phyloP scores from a whole-genome alignment of 2,888 invertebrate species.

The Biston stratarius region DNA sequence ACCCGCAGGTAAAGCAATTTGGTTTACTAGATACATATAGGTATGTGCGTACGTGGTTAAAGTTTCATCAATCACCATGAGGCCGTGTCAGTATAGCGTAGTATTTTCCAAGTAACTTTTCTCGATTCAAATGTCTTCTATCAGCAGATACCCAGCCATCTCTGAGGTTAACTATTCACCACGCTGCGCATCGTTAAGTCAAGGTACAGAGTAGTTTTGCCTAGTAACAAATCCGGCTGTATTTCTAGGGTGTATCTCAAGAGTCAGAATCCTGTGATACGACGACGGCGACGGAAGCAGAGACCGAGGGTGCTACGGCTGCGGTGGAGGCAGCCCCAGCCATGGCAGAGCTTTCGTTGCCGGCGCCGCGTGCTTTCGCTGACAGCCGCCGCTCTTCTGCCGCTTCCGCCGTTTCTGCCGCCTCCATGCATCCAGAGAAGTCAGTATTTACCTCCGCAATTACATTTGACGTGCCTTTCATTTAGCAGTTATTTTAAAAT shows the following conservation, averaged over 20 bases:
- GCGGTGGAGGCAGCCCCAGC: conserved; percentile 79
- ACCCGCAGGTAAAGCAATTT: conserved; percentile 61
- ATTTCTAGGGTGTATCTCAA: conserved; percentile 50
- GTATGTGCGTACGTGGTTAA: not conserved
- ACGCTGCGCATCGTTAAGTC: not conserved
- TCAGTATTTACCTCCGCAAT: conserved; percentile 46
- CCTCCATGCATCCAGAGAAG: conserved; percentile 79
- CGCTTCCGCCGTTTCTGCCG: conserved; percentile 78
- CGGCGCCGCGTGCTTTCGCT: conserved; percentile 92
- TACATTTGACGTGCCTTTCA: not conserved
- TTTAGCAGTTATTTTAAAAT: not conserved
- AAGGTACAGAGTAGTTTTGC: not conserved
- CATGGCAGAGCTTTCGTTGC: conserved; percentile 73
- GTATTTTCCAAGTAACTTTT: too few species aligned
- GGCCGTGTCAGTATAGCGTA: too few species aligned
- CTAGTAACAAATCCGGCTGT: not conserved
- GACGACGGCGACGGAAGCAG: conserved; percentile 47
- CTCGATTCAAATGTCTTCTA: too few species aligned
- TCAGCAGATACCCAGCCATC: too few species aligned
- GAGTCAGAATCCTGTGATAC: conserved; percentile 63
- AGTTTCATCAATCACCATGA: too few species aligned
- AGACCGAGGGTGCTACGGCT: conserved; percentile 34
- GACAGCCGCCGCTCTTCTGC: conserved; percentile 91
- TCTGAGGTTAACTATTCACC: not conserved
- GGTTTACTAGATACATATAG: too few species aligned